These are phyloP conservation scores for Erythrocebus patas DNA, from an alignment of 2,113 vertebrate species.

Conservation along the genomic window DNA sequence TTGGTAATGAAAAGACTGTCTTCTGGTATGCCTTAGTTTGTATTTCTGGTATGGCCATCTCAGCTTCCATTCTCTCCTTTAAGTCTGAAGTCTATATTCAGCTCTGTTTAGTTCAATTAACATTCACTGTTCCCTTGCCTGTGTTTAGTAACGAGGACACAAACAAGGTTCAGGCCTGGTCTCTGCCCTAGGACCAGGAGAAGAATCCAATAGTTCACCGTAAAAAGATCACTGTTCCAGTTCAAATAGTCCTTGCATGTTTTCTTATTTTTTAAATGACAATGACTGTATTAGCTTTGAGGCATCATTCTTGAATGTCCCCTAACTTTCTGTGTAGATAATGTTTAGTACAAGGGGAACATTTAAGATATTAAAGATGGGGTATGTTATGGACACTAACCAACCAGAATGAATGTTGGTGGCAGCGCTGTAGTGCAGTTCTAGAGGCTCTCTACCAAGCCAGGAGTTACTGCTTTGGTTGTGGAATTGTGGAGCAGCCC, in stretches of 20 bases:
- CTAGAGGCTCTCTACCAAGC: not conserved
- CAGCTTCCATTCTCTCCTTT: not conserved
- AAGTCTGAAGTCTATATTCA: not conserved
- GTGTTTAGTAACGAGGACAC: not conserved
- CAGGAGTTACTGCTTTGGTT: not conserved
- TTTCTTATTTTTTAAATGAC: not conserved
- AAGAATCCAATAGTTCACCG: not conserved
- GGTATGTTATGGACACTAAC: too few relatives aligned
- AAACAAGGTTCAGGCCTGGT: not conserved
- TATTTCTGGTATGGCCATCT: not conserved
- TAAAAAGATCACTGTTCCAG: not conserved
- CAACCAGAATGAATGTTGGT: not conserved
- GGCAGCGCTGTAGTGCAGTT: not conserved
- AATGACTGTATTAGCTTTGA: not conserved
- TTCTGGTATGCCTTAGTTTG: not conserved
- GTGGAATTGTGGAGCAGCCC: not conserved
- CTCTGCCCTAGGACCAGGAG: not conserved
- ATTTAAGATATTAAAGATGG: not conserved
- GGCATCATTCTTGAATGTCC: not conserved
- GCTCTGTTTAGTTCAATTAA: not conserved
- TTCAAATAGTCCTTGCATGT: not conserved
- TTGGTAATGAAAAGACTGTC: not conserved
- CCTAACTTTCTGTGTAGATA: not conserved
- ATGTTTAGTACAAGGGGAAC: not conserved
- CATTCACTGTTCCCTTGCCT: not conserved